These are phyloP conservation scores for Lytechinus variegatus DNA, from an alignment of 35 echinoderm and acorn worm species.

Conservation along the genomic window DNA sequence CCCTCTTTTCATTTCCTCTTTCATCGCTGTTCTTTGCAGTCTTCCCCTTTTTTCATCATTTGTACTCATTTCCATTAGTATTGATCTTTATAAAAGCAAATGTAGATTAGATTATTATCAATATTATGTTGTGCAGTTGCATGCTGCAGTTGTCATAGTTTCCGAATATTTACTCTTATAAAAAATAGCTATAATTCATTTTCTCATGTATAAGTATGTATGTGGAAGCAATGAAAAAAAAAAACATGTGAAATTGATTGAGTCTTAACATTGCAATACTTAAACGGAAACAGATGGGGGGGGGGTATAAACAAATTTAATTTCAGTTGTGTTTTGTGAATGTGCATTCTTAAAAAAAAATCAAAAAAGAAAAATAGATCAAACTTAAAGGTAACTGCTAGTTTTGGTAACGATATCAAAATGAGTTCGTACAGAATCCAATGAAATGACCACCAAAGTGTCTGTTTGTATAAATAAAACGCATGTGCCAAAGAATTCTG, in stretches of 20 bases:
- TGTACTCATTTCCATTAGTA: neutral
- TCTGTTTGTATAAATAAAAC: too few species aligned
- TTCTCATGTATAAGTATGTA: neutral
- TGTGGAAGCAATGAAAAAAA: too few species aligned
- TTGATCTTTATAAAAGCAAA: neutral
- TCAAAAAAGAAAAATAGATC: neutral
- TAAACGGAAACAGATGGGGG: too few species aligned
- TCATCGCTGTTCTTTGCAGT: neutral
- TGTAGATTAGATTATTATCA: neutral
- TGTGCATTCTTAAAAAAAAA: neutral
- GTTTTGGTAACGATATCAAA: too few species aligned
- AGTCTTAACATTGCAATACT: too few species aligned
- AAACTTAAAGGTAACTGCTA: too few species aligned
- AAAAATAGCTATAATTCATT: neutral
- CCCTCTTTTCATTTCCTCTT: neutral
- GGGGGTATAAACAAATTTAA: too few species aligned
- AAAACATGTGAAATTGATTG: too few species aligned
- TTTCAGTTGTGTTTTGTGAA: too few species aligned
- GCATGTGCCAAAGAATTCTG: too few species aligned
- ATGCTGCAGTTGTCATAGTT: neutral
- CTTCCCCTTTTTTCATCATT: neutral
- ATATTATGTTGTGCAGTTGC: neutral
- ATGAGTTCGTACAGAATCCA: too few species aligned
- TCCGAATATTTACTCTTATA: neutral
- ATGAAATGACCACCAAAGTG: too few species aligned